Evolutionary conservation across 2,113 vertebrate species (phyloP), one percentile per base, ranked within the genome.

Genomic region (Corythoichthys haematopterus): DNA sequence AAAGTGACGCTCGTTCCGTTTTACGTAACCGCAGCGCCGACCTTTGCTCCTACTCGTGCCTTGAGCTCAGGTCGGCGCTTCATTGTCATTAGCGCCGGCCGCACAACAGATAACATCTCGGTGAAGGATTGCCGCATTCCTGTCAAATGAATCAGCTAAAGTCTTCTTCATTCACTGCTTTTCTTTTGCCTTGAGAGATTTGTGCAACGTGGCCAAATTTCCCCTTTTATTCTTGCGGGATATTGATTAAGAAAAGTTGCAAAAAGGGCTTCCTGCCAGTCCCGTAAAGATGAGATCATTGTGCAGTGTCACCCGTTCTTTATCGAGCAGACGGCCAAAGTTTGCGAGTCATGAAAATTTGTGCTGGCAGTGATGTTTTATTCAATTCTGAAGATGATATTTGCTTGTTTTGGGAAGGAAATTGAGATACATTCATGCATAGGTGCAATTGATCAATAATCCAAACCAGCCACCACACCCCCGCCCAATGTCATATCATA

Each of bases 221-320:
- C 85, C 80, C 81, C 74, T 79, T 28, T 76, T 60, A 68, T 73
- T 77, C 76, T 80, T 64, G 80, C 76, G 81, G 74, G 83, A 74
- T 82, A 80, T 82, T 90, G 85, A 90, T 90, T 87, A 89, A 88
- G 83, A 76, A 55, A 84, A 72, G 84, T 82, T 86, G 76, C 80
- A 85, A 84, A 88, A 79, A 83, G 85, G 82, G 87, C 85, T 69
- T 78, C 43, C 84, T 87, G 89, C 90, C 90, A 90, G 81, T 79
- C 68, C 83, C 83, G 84, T 87, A 84, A 80, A 77, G 85, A 90
- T 91, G 90, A 91, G 85, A 86, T 91, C 90, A 92, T 88, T 84
- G 84, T 83, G 83, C 83, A 80, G 72, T 81, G 86, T 89, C 83
- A 89, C 87, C 83, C 83, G 16, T 70, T 87, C 77, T 81, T 77